Evolutionary conservation across 2,797 vertebrate species (phyloP).

Genomic region (Hirundo rustica): DNA sequence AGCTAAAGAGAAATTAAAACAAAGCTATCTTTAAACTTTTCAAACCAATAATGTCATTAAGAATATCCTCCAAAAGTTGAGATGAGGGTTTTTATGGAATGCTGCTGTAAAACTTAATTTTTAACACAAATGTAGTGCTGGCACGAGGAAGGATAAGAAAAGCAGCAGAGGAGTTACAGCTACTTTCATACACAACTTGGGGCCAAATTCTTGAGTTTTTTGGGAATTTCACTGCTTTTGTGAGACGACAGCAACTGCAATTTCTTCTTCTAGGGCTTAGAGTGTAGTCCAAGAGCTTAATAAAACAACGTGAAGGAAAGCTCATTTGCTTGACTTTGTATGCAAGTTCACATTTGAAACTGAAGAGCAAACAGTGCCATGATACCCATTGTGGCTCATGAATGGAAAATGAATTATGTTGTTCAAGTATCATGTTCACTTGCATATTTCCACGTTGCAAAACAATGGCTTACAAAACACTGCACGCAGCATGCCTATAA

Average conservation of each 20-base stretch:
- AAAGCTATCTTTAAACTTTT: slow-evolving; percentile 49
- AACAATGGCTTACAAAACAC: slow-evolving; percentile 71
- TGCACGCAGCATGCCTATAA: slow-evolving; percentile 60
- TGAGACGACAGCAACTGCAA: slow-evolving; percentile 29
- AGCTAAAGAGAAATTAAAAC: slow-evolving; percentile 42
- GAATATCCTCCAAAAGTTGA: slow-evolving; percentile 25
- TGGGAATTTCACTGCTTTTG: slow-evolving; percentile 30
- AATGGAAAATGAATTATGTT: slow-evolving; percentile 69
- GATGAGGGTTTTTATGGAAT: not conserved
- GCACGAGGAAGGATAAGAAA: not conserved
- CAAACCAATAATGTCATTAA: slow-evolving; percentile 16
- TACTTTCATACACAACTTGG: not conserved
- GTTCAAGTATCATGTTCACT: slow-evolving; percentile 68
- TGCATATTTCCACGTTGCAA: slow-evolving; percentile 69
- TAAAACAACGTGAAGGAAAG: slow-evolving; percentile 42
- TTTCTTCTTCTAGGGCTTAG: slow-evolving; percentile 35
- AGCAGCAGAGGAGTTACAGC: not conserved
- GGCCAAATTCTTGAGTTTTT: slow-evolving; percentile 11
- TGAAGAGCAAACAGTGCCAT: slow-evolving; percentile 44
- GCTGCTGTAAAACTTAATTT: not conserved
- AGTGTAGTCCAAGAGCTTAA: slow-evolving; percentile 18
- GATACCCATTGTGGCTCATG: slow-evolving; percentile 65
- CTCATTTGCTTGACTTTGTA: slow-evolving; percentile 48
- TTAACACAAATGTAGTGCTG: not conserved
- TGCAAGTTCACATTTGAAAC: slow-evolving; percentile 61